Conservation (phyloP, 1,140 invertebrate genomes). For the Caligus rogercresseyi region DNA sequence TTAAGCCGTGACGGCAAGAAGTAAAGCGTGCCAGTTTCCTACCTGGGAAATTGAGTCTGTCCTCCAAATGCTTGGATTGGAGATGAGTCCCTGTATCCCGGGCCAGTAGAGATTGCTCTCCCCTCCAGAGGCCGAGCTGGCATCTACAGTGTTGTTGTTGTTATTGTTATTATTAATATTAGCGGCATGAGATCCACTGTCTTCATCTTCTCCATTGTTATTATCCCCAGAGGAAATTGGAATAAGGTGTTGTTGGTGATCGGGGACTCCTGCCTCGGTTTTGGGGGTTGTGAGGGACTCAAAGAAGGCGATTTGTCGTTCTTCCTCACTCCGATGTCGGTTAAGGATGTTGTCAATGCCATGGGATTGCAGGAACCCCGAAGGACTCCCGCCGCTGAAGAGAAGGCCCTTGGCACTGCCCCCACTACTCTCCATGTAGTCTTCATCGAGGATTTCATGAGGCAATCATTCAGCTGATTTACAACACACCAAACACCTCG, state of each 20-base stretch:
- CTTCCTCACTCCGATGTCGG: background rate
- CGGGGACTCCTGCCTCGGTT: background rate
- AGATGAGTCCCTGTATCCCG: conserved; percentile 8
- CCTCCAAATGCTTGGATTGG: conserved; percentile 6
- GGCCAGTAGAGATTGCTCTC: conserved; percentile 7
- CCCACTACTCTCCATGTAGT: background rate
- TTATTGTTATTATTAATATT: too few relatives aligned
- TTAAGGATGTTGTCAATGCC: background rate
- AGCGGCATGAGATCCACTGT: background rate
- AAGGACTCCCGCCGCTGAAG: background rate
- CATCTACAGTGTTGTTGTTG: too few relatives aligned
- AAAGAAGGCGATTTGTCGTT: background rate
- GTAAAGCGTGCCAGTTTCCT: too few relatives aligned
- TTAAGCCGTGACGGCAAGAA: too few relatives aligned
- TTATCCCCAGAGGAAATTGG: background rate
- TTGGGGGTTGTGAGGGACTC: background rate
- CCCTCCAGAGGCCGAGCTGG: background rate
- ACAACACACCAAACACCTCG: too few relatives aligned
- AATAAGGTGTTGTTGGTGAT: background rate
- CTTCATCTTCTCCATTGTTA: background rate
- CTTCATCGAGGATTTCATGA: background rate
- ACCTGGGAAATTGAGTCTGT: conserved; percentile 2
- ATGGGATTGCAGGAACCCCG: background rate
- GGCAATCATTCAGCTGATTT: too few relatives aligned
- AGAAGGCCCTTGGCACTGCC: too few relatives aligned